Base-by-base conservation (phyloP, 2,797 vertebrate genomes). In the Gymnothorax reevesii region DNA sequence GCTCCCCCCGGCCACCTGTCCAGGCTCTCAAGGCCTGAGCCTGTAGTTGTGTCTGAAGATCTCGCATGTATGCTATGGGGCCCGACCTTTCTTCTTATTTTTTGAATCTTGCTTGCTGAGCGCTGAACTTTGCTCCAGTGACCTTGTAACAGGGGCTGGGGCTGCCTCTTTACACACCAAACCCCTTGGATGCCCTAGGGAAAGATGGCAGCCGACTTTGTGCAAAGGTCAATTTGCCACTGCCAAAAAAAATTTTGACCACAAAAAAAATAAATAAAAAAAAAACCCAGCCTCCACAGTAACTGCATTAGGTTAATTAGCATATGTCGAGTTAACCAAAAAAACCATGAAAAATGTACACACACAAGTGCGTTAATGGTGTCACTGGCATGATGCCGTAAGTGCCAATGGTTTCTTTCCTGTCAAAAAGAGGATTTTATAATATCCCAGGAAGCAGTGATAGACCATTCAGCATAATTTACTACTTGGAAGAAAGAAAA, bases 31-130 rank as follows among this genome's bases (percentile, higher is more conserved):
- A 80, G 77, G 77, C 55, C 77, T 80, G 77, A 80, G 52, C 77
- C 49, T 80, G 49, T 80, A 20, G 77, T 80, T 80, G 54, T 80
- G 77, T 80, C 77, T 80, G 77, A 80, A 80, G 77, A 80, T 22
- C 4, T 80, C 22, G 49, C 3, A 20, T 80, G 55, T 80, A 49
- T n/a, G 77, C 20, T 55, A 55, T 80, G 49, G 55, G 77, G 77
- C 52, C 49, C 55, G 77, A 80, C 77, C 77, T 80, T 54, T 80
- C 77, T 20, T 52, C 77, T 22, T 52, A 80, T 80, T 80, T 20
- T 22, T 6, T 49, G 10, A n/a, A 22, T 80, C 20, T 52, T 2
- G 77, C 20, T 33, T 4, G 49, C 17, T 9, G 52, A 80, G 77
- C 49, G 17, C 77, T 80, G 77, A 49, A 22, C 77, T 80, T 80